A percentile compares a stretch with the other conserved stretches of the same genome.
phyloP scores from a whole-genome alignment of 2,888 invertebrate genomes.

The Bombylius discolor region DNA sequence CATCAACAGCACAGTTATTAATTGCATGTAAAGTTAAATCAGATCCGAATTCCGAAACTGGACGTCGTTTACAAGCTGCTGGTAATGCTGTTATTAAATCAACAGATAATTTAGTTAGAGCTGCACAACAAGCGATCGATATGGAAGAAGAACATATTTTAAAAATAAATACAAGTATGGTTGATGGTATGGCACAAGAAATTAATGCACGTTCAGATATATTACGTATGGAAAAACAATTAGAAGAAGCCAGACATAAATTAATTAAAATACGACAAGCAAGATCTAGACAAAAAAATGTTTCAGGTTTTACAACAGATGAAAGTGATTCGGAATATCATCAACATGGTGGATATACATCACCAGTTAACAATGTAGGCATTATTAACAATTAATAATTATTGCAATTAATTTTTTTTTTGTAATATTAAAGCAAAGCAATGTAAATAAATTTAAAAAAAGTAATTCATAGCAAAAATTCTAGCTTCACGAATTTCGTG shows the following conservation, averaged over 20 bases:
- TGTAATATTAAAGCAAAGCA: no score
- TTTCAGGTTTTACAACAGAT: slow-evolving; percentile 37
- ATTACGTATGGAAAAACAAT: slow-evolving; percentile 82
- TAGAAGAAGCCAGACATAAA: slow-evolving; percentile 82
- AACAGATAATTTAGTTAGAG: slow-evolving; percentile 91
- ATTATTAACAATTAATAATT: neutral
- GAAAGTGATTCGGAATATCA: slow-evolving; percentile 50
- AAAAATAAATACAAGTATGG: slow-evolving; percentile 83
- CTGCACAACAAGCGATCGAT: slow-evolving; percentile 84
- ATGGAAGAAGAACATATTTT: slow-evolving; percentile 85
- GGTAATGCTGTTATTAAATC: slow-evolving; percentile 96
- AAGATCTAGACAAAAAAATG: slow-evolving; percentile 65
- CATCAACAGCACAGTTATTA: slow-evolving; percentile 90
- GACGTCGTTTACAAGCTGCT: slow-evolving; percentile 79
- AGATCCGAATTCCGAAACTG: slow-evolving; percentile 88
- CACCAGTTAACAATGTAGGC: slow-evolving; percentile 11
- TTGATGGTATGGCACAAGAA: slow-evolving; percentile 94
- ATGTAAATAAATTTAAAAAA: no score
- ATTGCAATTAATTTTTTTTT: neutral
- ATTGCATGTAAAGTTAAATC: slow-evolving; percentile 99
- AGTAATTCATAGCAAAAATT: no score
- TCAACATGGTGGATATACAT: slow-evolving; percentile 25
- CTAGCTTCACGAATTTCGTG: no score
- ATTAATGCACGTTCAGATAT: slow-evolving; percentile 85
- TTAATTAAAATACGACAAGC: slow-evolving; percentile 86